Evolutionary conservation across 2,113 vertebrate species (phyloP), one percentile per base, ranked within the genome.

Genomic region (Podilymbus podiceps): DNA sequence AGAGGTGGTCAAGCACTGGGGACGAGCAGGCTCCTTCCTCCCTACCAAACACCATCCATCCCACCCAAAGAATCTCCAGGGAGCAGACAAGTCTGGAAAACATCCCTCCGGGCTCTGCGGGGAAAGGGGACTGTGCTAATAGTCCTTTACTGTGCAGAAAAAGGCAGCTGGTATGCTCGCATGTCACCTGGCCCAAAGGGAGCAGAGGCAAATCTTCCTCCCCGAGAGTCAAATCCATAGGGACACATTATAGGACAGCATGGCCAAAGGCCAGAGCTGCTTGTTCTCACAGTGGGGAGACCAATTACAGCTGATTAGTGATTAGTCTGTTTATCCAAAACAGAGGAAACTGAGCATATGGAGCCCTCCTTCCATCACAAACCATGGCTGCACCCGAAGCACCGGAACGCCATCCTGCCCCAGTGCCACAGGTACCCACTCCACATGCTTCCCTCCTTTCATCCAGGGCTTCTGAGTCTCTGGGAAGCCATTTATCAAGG

Each of bases 11-110:
- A 25, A 44, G n/a, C 22, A 59, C 17, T 17, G 30, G 30, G 55
- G 68, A 31, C 0, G 20, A 46, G 31, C 46, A 52, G 46, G 8
- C 5, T 33, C 46, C 35, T 38, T 47, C 18, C 85, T 60, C 33
- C 2, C 1, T 4, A 55, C 0, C 0, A 30, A 25, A 28, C 3
- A 17, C 22, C 3, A 11, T 2, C 46, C 56, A 77, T 14, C 31
- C 35, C 46, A 69, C 16, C 35, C 55, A 20, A 15, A 50, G 59
- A 33, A 28, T 11, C 60, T 33, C 53, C 76, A 79, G 63, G 68
- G 84, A 63, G 28, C 66, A 33, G 49, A 9, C 27, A 35, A 85
- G 49, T 5, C 59, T 64, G 77, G 77, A 52, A 50, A 47, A 59
- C 30, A 69, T 66, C 35, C 12, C 11, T 0, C 0, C 0, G 49